Evolutionary conservation across 2,797 vertebrate genomes (phyloP).

Genomic region (Streptopelia turtur): DNA sequence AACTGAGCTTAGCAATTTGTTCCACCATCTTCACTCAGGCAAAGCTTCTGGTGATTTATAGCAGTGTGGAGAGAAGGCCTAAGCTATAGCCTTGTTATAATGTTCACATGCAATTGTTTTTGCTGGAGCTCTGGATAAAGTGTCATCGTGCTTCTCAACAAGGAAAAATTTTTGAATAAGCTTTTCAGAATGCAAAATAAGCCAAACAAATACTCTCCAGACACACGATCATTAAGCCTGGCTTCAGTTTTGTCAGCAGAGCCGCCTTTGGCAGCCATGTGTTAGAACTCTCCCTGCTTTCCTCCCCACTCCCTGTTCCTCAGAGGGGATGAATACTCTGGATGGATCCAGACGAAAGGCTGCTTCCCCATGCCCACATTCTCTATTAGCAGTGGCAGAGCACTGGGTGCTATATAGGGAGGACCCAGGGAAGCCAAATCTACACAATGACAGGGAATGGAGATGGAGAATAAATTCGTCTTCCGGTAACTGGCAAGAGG

Average conservation of each 20-base stretch:
- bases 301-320: neutral
- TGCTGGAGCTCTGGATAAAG: neutral
- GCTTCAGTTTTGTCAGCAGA: neutral
- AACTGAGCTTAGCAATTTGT: neutral
- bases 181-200: neutral
- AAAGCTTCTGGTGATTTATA: neutral
- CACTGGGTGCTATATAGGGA: neutral
- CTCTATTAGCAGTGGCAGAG: neutral
- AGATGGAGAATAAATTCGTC: neutral
- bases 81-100: neutral
- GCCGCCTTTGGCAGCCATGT: accelerated
- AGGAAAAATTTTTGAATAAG: neutral
- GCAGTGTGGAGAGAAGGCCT: neutral
- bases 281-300: accelerated
- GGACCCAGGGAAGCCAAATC: neutral
- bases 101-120: neutral
- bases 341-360: neutral
- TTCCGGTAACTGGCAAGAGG: neutral
- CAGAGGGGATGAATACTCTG: neutral
- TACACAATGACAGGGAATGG: neutral
- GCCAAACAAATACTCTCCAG: neutral
- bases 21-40: neutral
- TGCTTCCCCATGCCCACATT: neutral
- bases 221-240: accelerated
- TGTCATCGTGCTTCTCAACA: neutral